These are phyloP conservation scores for Muntiacus reevesi DNA, from an alignment of 2,113 vertebrate species.

Conservation along the genomic window DNA sequence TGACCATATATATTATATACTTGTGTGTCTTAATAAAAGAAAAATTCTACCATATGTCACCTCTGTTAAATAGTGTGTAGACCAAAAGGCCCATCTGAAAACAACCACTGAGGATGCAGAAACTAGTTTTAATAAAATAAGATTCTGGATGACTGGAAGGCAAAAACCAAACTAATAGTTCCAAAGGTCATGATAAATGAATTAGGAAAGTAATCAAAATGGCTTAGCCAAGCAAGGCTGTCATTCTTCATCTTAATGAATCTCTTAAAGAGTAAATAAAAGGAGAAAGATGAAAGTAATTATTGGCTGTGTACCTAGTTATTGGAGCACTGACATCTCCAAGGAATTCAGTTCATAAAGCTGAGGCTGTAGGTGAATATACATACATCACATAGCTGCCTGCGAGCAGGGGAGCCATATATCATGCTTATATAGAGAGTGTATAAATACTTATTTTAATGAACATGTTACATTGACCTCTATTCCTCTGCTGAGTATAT, in stretches of 20 bases:
- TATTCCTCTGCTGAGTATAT: not conserved
- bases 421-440: not conserved
- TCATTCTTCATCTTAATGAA: slow-evolving; percentile 76
- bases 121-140: slow-evolving; percentile 71
- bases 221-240: slow-evolving; percentile 48
- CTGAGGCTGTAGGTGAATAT: not conserved
- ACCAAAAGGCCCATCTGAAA: not conserved
- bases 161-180: slow-evolving; percentile 70
- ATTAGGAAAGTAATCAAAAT: slow-evolving; percentile 79
- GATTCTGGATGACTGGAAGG: slow-evolving; percentile 62
- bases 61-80: not conserved
- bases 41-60: not conserved
- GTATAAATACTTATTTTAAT: slow-evolving; percentile 6
- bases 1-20: not conserved
- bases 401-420: not conserved
- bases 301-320: slow-evolving; percentile 65
- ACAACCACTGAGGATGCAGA: not conserved
- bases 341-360: slow-evolving; percentile 29
- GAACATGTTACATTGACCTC: not conserved
- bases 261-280: slow-evolving; percentile 78
- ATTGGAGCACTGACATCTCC: slow-evolving; percentile 20
- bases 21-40: slow-evolving; percentile 37
- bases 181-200: slow-evolving; percentile 78
- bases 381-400: not conserved
- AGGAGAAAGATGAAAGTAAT: slow-evolving; percentile 75